A percentile compares a stretch with the other conserved stretches of the same genome.
Conservation (phyloP, 2,888 invertebrate species). For the Hydrotaea diabolus region DNA sequence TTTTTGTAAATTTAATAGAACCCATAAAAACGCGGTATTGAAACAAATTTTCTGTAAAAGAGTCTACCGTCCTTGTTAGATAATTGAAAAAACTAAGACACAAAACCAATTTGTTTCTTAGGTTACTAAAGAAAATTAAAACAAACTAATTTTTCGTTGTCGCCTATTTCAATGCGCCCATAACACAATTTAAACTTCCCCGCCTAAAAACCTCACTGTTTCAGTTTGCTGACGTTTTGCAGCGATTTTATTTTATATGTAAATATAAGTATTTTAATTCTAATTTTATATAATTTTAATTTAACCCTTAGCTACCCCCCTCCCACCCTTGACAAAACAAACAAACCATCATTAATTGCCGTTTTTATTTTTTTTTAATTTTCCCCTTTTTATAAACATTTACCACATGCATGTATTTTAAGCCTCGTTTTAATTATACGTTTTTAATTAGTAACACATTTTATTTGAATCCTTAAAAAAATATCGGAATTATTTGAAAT, state of each 20-base stretch:
- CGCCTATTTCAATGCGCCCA: too few species aligned
- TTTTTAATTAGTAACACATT: slow-evolving; percentile 20
- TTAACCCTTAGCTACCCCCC: background rate
- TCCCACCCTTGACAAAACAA: slow-evolving; percentile 6
- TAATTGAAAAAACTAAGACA: background rate
- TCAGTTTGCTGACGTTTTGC: slow-evolving; percentile 3
- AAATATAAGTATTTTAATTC: slow-evolving; percentile 31
- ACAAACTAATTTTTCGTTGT: too few species aligned
- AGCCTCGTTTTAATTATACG: slow-evolving; percentile 7
- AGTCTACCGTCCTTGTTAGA: slow-evolving; percentile 19
- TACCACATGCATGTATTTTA: background rate
- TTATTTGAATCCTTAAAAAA: background rate
- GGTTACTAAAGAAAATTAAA: background rate
- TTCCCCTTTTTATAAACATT: background rate
- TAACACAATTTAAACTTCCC: background rate
- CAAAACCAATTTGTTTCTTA: background rate
- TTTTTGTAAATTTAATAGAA: background rate
- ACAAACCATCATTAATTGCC: slow-evolving; percentile 18
- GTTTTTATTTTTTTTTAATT: too few species aligned
- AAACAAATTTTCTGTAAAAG: background rate
- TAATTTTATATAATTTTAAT: background rate
- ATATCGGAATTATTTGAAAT: slow-evolving; percentile 9
- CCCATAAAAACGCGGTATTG: background rate
- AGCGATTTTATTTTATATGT: slow-evolving; percentile 28
- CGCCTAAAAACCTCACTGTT: background rate